Evolutionary conservation across 92 coral and sea anemone species (phyloP), one percentile per base, ranked within the genome.

Genomic region (Epizoanthus ramosus): DNA sequence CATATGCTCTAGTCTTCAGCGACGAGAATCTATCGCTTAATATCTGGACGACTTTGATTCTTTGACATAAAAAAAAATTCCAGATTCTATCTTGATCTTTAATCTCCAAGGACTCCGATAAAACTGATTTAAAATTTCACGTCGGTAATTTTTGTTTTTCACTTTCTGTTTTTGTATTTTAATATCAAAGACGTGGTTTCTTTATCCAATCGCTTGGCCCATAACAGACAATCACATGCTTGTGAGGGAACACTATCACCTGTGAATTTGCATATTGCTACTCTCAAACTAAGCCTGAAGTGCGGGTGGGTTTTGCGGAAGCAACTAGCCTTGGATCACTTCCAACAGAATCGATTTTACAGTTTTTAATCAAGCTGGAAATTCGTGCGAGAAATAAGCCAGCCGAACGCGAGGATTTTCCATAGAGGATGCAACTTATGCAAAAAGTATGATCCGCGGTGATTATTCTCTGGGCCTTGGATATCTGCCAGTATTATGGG

Each of bases 401-500:
- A 57, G 33, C 41, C 9, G 43, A 15, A 5, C n/a, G 14, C 8
- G 19, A 3, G 31, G 19, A 35, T 18, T 33, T 37, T 43, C 10
- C 15, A 12, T 5, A 56, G 21, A 75, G 58, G 39, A 77, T 77
- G 82, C 17, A 25, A 43, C 43, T 13, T 61, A 57, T 61, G 50
- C 71, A 21, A 6, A 18, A 21, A 41, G 18, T 13, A 90, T 90
- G 95, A 79, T 93, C 80, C 75, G 72, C 25, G 73, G 84, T 69
- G 98, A 93, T 81, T 84, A 89, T 14, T 92, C 99, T 13, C 85
- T 88, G 54, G 99, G 98, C 4, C 93, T 89, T 67, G 99, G 99
- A 80, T 90, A 92, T 84, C 88, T 97, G 53, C 99, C 99, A 37
- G 88, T 97, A 23, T 84, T 72, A 28, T 97, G 99, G 99, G 95